These are phyloP conservation scores for Ceyx melanurus DNA, from an alignment of 2,113 vertebrate genomes.

Conservation along the genomic window DNA sequence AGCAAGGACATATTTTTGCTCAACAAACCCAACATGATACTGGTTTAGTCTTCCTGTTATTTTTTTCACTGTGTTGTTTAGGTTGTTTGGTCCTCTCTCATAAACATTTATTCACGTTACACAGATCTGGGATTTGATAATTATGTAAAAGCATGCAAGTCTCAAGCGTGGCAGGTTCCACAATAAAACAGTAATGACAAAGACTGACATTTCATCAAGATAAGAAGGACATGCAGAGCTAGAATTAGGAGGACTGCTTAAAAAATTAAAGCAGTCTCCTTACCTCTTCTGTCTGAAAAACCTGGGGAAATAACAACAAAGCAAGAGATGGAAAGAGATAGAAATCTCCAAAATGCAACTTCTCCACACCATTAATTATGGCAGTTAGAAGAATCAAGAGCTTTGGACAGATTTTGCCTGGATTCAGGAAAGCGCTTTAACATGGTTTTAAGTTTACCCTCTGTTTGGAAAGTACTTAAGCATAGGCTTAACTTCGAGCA, in stretches of 20 bases:
- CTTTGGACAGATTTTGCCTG: conserved; percentile 55
- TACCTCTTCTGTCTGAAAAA: neutral
- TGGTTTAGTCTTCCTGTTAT: neutral
- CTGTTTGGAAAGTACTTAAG: conserved; percentile 69
- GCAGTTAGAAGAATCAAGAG: conserved; percentile 47
- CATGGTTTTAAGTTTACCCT: conserved; percentile 64
- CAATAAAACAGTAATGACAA: neutral
- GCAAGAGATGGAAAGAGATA: neutral
- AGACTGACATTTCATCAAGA: neutral
- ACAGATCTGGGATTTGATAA: neutral
- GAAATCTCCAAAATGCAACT: conserved; percentile 9
- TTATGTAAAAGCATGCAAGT: rapidly evolving
- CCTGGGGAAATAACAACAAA: neutral
- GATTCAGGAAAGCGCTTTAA: conserved; percentile 71
- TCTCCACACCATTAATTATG: conserved; percentile 44
- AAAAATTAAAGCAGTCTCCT: neutral
- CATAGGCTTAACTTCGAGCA: conserved; percentile 64
- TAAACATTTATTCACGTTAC: neutral
- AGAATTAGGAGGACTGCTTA: neutral
- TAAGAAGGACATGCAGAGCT: neutral
- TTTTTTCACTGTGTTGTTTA: neutral
- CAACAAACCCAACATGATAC: neutral
- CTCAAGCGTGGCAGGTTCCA: neutral
- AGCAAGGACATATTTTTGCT: rapidly evolving
- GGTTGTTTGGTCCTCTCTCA: neutral